Evolutionary conservation across 2,113 vertebrate species (phyloP).

Genomic region (Anarrhichthys ocellatus): DNA sequence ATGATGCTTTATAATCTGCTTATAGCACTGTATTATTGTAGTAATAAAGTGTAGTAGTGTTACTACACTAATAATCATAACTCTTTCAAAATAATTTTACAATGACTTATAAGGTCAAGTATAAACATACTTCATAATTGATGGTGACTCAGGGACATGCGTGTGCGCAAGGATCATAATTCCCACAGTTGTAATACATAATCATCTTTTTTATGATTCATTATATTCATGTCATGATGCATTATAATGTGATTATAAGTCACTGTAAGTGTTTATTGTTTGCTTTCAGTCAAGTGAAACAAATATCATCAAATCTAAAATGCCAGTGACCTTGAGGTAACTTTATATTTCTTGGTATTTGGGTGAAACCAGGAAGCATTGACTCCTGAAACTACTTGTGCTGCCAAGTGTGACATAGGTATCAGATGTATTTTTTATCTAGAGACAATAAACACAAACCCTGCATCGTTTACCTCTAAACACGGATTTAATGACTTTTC

Average conservation of each 20-base stretch:
- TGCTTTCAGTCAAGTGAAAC: not conserved
- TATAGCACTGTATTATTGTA: not conserved
- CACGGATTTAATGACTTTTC: conserved; percentile 25
- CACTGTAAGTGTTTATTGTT: not conserved
- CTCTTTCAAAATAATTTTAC: not conserved
- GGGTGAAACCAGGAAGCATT: not conserved
- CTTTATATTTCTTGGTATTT: not conserved
- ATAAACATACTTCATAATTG: not conserved
- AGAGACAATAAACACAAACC: not conserved
- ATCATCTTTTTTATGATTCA: not conserved
- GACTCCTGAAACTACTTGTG: not conserved
- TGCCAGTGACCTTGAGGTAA: not conserved
- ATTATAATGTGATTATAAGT: not conserved
- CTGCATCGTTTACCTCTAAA: not conserved
- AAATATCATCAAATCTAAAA: not conserved
- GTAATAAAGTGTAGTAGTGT: not conserved
- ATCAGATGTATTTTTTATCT: not conserved
- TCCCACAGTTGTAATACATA: not conserved
- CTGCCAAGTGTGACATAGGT: not conserved
- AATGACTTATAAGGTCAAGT: not conserved
- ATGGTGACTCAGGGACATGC: no score
- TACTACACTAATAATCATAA: not conserved
- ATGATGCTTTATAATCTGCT: not conserved
- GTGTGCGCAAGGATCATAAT: not conserved
- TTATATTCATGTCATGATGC: not conserved